phyloP scores from a whole-genome alignment of 2,888 invertebrate species.

The Macrostomum cliftonense region DNA sequence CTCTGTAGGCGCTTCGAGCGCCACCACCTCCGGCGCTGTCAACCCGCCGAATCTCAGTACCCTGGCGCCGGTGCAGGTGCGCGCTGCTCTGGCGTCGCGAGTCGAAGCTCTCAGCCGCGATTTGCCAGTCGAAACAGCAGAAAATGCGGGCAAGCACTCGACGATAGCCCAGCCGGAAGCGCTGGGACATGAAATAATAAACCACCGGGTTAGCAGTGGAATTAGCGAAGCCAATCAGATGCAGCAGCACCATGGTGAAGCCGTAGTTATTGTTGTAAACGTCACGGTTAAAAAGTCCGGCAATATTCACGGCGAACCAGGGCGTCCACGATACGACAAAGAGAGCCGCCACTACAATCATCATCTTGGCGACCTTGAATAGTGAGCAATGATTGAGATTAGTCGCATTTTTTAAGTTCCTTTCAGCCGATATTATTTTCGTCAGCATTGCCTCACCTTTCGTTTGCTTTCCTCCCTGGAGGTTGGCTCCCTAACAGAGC shows the following conservation, averaged over 20 bases:
- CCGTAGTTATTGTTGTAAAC: slow-evolving; percentile 34
- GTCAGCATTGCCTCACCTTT: slow-evolving; percentile 17
- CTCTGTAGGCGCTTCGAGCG: too few relatives aligned
- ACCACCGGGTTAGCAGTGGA: slow-evolving; percentile 40
- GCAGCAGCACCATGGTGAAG: slow-evolving; percentile 40
- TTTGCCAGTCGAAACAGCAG: too few relatives aligned
- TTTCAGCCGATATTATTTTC: neutral
- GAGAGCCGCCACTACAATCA: slow-evolving; percentile 36
- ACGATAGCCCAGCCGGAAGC: too few relatives aligned
- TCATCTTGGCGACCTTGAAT: slow-evolving; percentile 40
- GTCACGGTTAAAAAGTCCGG: slow-evolving; percentile 31
- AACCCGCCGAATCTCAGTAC: too few relatives aligned
- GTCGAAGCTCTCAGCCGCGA: too few relatives aligned
- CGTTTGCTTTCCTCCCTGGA: slow-evolving; percentile 25
- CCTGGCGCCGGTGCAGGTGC: too few relatives aligned
- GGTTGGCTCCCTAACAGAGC: neutral
- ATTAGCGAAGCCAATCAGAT: slow-evolving; percentile 38
- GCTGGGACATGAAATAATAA: slow-evolving; percentile 33
- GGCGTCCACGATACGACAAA: slow-evolving; percentile 40
- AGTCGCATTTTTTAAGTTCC: too few relatives aligned
- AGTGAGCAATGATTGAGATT: slow-evolving; percentile 12
- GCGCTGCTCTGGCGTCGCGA: too few relatives aligned
- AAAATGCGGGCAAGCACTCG: too few relatives aligned
- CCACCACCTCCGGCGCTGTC: too few relatives aligned
- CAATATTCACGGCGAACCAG: slow-evolving; percentile 37